Evolutionary conservation across 2,797 vertebrate genomes (phyloP), one percentile per base, ranked within the genome.

Genomic region (Dipus sagitta): DNA sequence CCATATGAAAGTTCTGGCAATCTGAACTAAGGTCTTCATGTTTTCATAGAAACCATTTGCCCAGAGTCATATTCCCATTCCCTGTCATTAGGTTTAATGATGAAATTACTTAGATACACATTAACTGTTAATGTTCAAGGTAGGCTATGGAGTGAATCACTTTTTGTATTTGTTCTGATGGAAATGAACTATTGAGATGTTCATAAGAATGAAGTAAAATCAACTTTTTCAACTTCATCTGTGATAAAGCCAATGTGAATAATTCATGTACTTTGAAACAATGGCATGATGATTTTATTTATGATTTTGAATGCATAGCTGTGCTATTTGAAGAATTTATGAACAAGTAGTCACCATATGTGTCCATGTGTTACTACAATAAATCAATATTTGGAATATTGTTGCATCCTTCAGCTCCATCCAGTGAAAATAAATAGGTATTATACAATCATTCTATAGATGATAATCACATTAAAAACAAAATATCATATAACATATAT

Each of bases 251-350:
- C 9, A 93, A 6, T 58, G 38, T 82, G 42, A 86, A 42, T 65
- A 90, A 72, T 8, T 87, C 3, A 89, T 6, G 0, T 7, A 77
- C 76, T 92, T 82, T 90, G 34, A 91, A 91, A 86, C 64, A 91
- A 83, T 83, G 14, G 54, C 14, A 70, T 72, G 28, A 2, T 84
- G 10, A 96, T 42, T 34, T 77, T 17, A 54, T 21, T 74, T 93
- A 77, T 82, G 30, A 62, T 21, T 38, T 2, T 75, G 3, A 8
- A 81, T 28, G 4, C 21, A 60, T 24, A 86, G 64, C 28, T 15
- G 67, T 47, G 14, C n/a, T 62, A 89, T 15, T 64, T 84, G 81
- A 87, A 84, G 32, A 84, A 30, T 83, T 52, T n/a, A 82, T 76
- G 32, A 54, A 76, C 4, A 91, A 90, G 65, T 34, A 78, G 23